Evolutionary conservation across 1,140 invertebrate genomes (phyloP), one percentile per base, ranked within the genome.

Genomic region (Dendroctonus valens): DNA sequence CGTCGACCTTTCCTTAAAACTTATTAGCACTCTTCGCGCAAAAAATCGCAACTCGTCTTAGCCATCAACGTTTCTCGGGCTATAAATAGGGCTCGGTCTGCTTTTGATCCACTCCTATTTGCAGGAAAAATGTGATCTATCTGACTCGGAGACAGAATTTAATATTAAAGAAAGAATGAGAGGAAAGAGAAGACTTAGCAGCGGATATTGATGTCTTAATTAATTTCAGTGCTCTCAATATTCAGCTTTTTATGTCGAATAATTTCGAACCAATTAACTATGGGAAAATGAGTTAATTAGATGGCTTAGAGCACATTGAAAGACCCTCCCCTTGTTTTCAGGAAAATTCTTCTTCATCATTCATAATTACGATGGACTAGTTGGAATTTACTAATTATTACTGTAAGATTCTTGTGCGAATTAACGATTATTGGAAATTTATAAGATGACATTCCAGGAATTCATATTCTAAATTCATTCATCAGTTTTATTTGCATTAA

Each of bases 121-220:
- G 50, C 26, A 52, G 12, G 50, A 52, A 52, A 52, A 52, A 52
- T 37, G 50, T 8, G 50, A 52, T 52, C 50, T 52, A 52, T 52
- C 50, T 15, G 50, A 52, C 11, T 26, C 50, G 50, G 50, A 12
- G 50, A 52, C 50, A 52, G 50, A 52, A 52, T 52, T 52, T 52
- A n/a, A 52, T 52, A 52, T 52, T 52, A 52, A 52, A 26, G 15
- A 9, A 26, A 52, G 50, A 26, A 52, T 14, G 50, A 52, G 38
- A 52, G 9, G 50, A 52, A 52, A 52, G n/a, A 26, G 50, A 26
- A 26, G n/a, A 6, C 15, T 52, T 26, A 12, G 5, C 26, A 26
- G 44, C 37, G 7, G 50, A 26, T 52, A 52, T 52, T 52, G 50
- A 52, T 52, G 50, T 52, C 50, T 52, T 52, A 52, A 52, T 52